A percentile compares a stretch with the other conserved stretches of the same genome.
These are phyloP conservation scores for Deilephila porcellus DNA, from an alignment of 2,888 invertebrate genomes.

Conservation along the genomic window DNA sequence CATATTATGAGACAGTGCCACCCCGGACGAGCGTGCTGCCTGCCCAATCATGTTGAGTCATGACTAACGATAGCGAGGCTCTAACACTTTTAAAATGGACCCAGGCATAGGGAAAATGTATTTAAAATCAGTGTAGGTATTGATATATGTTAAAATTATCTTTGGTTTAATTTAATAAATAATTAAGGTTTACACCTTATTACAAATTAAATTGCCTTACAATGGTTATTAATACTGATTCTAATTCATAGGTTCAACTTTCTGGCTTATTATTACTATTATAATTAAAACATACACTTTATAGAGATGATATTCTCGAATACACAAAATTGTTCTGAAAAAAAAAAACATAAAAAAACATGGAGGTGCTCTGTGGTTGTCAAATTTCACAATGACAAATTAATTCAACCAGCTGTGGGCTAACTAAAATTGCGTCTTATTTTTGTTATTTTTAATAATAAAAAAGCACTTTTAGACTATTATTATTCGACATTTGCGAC, in stretches of 20 bases:
- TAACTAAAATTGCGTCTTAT: slow-evolving; percentile 75
- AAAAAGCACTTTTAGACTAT: slow-evolving; percentile 47
- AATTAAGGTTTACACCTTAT: no score
- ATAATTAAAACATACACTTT: neutral
- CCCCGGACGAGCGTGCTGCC: no score
- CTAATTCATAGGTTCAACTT: neutral
- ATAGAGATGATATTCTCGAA: neutral
- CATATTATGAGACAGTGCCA: no score
- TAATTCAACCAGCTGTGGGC: slow-evolving; percentile 75
- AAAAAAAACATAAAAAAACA: neutral
- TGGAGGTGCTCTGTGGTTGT: slow-evolving; percentile 9
- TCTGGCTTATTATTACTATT: neutral
- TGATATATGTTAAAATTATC: no score
- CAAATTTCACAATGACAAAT: slow-evolving; percentile 61
- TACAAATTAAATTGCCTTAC: no score
- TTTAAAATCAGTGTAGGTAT: no score
- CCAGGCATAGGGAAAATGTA: no score
- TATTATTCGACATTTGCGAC: slow-evolving; percentile 45
- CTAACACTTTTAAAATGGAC: no score
- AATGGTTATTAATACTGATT: no score
- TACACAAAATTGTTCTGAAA: neutral
- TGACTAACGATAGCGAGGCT: no score
- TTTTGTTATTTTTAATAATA: slow-evolving; percentile 41
- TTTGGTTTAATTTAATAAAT: no score
- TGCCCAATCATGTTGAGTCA: no score